Base-by-base conservation (phyloP, 2,113 vertebrate genomes). In the Oreochromis aureus region DNA sequence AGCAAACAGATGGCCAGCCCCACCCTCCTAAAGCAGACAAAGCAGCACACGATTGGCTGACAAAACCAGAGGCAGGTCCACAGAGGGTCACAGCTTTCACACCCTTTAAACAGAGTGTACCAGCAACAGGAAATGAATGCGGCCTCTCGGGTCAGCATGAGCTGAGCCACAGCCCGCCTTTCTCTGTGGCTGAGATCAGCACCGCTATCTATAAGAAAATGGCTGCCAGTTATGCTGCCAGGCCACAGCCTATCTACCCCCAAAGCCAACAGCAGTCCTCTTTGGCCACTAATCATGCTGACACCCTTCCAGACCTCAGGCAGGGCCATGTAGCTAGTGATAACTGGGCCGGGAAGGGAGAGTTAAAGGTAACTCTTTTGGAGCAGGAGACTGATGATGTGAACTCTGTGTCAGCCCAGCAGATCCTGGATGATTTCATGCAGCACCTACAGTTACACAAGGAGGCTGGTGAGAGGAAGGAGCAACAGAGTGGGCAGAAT, bases 391-490 rank as follows among this genome's bases (percentile, higher is more conserved):
- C 27, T 36, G 83, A 58, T 34, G 79, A 83, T 58, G 87, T 91
- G 88, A 96, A 88, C 61, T 93, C 94, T 54, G 24, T 88, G 81
- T 91, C 94, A 10, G 94, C 96, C 44, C 95, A 96, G 86, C 94
- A 91, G 87, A 95, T 95, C 82, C 88, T 97, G 76, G 91, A 97
- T 89, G 92, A 95, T 83, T 96, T 97, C 82, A 86, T 95, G 78
- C 92, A 91, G 82, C 95, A 95, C 86, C 88, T 96, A 92, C 89
- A 92, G 54, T 27, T 85, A 24, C 90, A 86, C 48, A 84, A 87
- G 66, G 85, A 85, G 63, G 48, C 32, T 18, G 86, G 79, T 58
- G 90, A 82, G 83, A 87, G 81, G 55, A 88, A 48, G 30, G 86
- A 87, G 84, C 90, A 88, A 86, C 76, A 80, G 59, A 83, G n/a